These are phyloP conservation scores for Tridacna gigas DNA, from an alignment of 2,888 invertebrate species.

Conservation along the genomic window DNA sequence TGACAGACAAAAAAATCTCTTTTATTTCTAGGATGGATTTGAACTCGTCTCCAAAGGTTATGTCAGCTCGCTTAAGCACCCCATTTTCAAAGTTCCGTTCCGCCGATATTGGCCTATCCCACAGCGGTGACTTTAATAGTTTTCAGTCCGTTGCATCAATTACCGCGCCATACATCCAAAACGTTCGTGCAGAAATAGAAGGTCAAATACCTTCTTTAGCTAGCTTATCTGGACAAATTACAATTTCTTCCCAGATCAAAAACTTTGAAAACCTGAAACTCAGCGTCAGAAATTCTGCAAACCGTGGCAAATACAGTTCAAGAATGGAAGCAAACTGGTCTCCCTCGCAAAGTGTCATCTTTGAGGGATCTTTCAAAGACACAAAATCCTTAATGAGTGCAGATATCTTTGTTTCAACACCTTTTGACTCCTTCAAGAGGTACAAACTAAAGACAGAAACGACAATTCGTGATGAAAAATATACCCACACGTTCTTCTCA, in stretches of 20 bases:
- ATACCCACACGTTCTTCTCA: conserved; percentile 21
- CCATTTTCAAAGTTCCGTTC: conserved; percentile 48
- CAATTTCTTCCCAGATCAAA: conserved; percentile 49
- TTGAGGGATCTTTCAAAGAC: conserved; percentile 26
- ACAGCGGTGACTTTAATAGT: conserved; percentile 38
- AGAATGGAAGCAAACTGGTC: conserved; percentile 46
- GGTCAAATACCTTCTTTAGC: conserved; percentile 26
- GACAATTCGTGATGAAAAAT: conserved; percentile 6
- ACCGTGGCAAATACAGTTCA: conserved; percentile 29
- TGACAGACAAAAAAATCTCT: conserved; percentile 48
- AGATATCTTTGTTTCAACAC: conserved; percentile 34
- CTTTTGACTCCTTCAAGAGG: conserved; percentile 37
- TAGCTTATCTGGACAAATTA: conserved; percentile 29
- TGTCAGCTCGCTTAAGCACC: conserved; percentile 31
- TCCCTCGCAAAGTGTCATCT: conserved; percentile 26
- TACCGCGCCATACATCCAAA: conserved; percentile 23
- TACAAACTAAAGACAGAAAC: conserved; percentile 28
- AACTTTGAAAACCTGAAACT: conserved; percentile 53
- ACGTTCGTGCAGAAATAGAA: conserved; percentile 35
- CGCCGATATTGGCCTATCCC: conserved; percentile 29
- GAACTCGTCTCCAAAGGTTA: conserved; percentile 20
- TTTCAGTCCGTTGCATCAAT: conserved; percentile 41
- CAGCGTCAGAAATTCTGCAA: conserved; percentile 31
- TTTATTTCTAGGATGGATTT: conserved; percentile 32
- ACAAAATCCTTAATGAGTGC: conserved; percentile 21